Evolutionary conservation across 2,797 vertebrate genomes (phyloP).

Genomic region (Sardinella longiceps): DNA sequence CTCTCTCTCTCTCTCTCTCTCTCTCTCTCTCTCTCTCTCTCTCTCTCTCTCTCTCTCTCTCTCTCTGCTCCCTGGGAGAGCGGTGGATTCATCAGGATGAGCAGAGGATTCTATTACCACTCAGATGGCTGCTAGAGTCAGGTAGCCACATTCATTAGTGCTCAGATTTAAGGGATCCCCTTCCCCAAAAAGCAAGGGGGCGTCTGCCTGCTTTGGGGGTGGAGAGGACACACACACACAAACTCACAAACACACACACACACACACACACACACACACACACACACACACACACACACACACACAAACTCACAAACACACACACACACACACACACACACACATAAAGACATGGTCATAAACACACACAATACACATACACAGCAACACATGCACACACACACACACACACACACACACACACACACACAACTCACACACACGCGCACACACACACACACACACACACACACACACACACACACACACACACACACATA

Average conservation of each 20-base stretch:
- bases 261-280: background rate
- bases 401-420: constrained; percentile 26
- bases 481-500: no score
- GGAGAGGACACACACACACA: constrained; percentile 52
- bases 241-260: background rate
- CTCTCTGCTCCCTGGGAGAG: constrained; percentile 41
- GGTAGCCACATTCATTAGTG: constrained; percentile 59
- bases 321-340: background rate
- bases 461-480: background rate
- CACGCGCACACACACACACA: background rate
- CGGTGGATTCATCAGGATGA: constrained; percentile 52
- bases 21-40: no score
- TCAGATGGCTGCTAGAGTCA: constrained; percentile 61
- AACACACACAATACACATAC: no score
- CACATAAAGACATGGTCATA: background rate
- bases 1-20: no score
- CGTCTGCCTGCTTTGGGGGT: background rate
- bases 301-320: no score
- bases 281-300: background rate
- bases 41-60: no score
- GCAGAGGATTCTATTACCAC: constrained; percentile 60
- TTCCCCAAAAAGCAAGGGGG: constrained; percentile 43
- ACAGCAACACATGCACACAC: background rate
- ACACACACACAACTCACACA: background rate
- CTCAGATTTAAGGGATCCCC: constrained; percentile 48